These are phyloP conservation scores for Athripsodes cinereus DNA, from an alignment of 2,888 invertebrate genomes.

Conservation along the genomic window DNA sequence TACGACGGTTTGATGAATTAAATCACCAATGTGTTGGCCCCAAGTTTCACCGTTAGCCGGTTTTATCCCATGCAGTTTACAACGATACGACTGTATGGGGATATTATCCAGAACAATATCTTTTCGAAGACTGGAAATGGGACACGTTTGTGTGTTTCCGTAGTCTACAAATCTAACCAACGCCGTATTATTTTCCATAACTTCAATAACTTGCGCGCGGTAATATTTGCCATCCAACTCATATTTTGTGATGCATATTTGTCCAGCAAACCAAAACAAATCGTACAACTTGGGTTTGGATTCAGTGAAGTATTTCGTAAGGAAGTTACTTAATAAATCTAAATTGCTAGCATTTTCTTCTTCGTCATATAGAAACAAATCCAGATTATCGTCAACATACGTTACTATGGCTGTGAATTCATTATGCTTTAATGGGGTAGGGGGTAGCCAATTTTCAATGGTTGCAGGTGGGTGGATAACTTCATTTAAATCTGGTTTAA, in stretches of 20 bases:
- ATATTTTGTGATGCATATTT: constrained; percentile 64
- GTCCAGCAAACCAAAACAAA: constrained; percentile 54
- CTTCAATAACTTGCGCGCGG: constrained; percentile 55
- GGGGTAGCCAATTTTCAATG: constrained; percentile 54
- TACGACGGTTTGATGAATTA: constrained; percentile 53
- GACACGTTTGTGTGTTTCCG: constrained; percentile 67
- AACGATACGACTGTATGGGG: constrained; percentile 60
- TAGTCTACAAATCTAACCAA: constrained; percentile 73
- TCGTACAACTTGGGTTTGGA: constrained; percentile 43
- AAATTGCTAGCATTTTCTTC: constrained; percentile 7
- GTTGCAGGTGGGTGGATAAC: constrained; percentile 28
- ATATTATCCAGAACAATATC: constrained; percentile 57
- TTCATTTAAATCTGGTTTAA: not conserved
- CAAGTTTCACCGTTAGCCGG: constrained; percentile 45
- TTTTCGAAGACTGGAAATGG: constrained; percentile 52
- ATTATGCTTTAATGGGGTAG: constrained; percentile 43
- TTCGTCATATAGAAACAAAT: constrained; percentile 32
- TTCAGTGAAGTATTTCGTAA: constrained; percentile 44
- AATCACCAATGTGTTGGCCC: constrained; percentile 51
- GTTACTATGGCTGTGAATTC: constrained; percentile 58
- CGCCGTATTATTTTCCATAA: constrained; percentile 40
- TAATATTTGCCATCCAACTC: constrained; percentile 63
- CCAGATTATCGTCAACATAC: constrained; percentile 51
- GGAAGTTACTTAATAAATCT: constrained; percentile 42
- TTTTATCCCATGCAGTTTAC: constrained; percentile 49